A percentile compares a stretch with the other conserved stretches of the same genome.
Evolutionary conservation across 2,888 invertebrate genomes (phyloP).

Genomic region (Tubulanus polymorphus): DNA sequence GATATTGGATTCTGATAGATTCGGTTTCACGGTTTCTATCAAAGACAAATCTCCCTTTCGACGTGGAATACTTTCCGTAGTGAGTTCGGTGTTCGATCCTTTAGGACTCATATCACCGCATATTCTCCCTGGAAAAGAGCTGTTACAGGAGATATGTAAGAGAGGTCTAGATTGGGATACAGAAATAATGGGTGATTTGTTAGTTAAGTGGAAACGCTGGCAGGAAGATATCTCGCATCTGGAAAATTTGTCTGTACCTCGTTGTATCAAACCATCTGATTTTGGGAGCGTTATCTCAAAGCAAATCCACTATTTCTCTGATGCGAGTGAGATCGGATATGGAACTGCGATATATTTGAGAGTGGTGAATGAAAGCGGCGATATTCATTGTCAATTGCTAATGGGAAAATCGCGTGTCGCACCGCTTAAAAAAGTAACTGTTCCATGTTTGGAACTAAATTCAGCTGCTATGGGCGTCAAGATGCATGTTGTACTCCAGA

Average conservation of each 20-base stretch:
- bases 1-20: conserved; percentile 18
- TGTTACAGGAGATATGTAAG: conserved; percentile 10
- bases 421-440: conserved; percentile 4
- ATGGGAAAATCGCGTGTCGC: conserved; percentile 8
- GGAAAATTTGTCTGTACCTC: background rate
- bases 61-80: conserved; percentile 20
- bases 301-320: conserved; percentile 9
- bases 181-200: background rate
- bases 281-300: background rate
- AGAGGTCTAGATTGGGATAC: conserved; percentile 7
- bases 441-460: conserved; percentile 7
- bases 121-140: conserved; percentile 14
- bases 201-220: conserved; percentile 3
- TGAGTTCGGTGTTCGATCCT: conserved; percentile 21
- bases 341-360: conserved; percentile 4
- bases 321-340: conserved; percentile 7
- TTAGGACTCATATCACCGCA: conserved; percentile 21
- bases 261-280: conserved; percentile 4
- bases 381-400: conserved; percentile 4
- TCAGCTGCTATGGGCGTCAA: conserved; percentile 10
- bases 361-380: background rate
- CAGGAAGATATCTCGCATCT: conserved; percentile 1
- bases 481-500: no score
- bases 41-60: conserved; percentile 15
- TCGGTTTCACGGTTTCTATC: conserved; percentile 13